These are phyloP conservation scores for Sphaerophoria rueppellii DNA, from an alignment of 2,888 invertebrate genomes.

Conservation along the genomic window DNA sequence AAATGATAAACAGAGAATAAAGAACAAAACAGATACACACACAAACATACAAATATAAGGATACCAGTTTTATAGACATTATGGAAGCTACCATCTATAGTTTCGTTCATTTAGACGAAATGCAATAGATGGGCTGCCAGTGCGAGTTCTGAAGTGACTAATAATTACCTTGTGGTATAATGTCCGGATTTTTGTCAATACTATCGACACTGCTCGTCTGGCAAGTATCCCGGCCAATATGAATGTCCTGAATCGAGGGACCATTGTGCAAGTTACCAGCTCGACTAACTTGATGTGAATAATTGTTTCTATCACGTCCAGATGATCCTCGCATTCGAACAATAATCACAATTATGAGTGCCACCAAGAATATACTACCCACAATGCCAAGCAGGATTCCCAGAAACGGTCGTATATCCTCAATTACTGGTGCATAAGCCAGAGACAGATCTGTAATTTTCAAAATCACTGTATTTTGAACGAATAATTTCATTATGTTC, in stretches of 20 bases:
- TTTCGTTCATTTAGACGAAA: slow-evolving; percentile 25
- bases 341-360: slow-evolving; percentile 83
- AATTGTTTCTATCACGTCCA: slow-evolving; percentile 82
- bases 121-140: background rate
- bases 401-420: slow-evolving; percentile 84
- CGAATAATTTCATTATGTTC: slow-evolving; percentile 41
- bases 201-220: slow-evolving; percentile 82
- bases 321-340: slow-evolving; percentile 83
- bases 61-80: too few relatives aligned
- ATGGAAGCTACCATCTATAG: background rate
- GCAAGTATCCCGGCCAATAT: slow-evolving; percentile 80
- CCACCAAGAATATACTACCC: slow-evolving; percentile 83
- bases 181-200: slow-evolving; percentile 82
- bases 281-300: slow-evolving; percentile 79
- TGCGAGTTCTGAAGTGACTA: slow-evolving; percentile 44
- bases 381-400: slow-evolving; percentile 84
- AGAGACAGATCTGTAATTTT: slow-evolving; percentile 79
- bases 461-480: slow-evolving; percentile 68
- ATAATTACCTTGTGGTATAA: slow-evolving; percentile 81
- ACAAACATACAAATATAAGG: slow-evolving; percentile 37
- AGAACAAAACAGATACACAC: slow-evolving; percentile 9
- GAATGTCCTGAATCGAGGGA: slow-evolving; percentile 81
- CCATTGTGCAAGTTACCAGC: slow-evolving; percentile 80
- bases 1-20: slow-evolving; percentile 17
- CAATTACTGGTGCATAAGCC: slow-evolving; percentile 82